Percentiles rank a stretch among this genome's conserved stretches.
Evolutionary conservation across 2,888 invertebrate species (phyloP).

Genomic region (Tachystola acroxantha): DNA sequence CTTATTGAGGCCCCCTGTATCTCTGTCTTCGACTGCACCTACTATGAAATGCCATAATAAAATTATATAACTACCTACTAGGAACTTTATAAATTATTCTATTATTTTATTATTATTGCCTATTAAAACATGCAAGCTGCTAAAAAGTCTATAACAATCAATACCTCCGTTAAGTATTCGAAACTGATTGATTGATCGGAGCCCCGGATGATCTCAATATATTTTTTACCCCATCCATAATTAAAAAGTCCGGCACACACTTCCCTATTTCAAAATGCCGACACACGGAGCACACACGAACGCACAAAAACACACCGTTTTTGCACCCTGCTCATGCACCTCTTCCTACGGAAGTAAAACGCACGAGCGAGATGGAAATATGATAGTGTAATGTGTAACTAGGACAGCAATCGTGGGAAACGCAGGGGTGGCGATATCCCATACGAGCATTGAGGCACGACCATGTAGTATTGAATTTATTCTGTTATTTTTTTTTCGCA

Average conservation of each 20-base stretch:
- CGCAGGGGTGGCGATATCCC: conserved; percentile 72
- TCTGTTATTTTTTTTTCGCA: conserved; percentile 11
- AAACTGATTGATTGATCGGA: neutral
- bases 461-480: conserved; percentile 38
- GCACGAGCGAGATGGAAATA: conserved; percentile 29
- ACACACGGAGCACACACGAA: conserved; percentile 66
- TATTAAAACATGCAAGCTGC: too few species aligned
- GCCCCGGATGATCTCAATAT: neutral
- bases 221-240: conserved; percentile 4
- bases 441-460: conserved; percentile 61
- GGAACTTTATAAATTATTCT: too few species aligned
- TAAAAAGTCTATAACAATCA: too few species aligned
- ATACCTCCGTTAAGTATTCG: too few species aligned
- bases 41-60: too few species aligned
- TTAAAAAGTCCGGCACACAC: conserved; percentile 19
- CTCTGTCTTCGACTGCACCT: too few species aligned
- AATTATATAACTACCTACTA: too few species aligned
- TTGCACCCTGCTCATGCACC: conserved; percentile 52
- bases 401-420: conserved; percentile 65
- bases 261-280: conserved; percentile 25
- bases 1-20: too few species aligned
- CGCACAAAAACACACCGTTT: conserved; percentile 58
- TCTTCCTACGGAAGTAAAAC: conserved; percentile 66
- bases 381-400: conserved; percentile 24
- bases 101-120: too few species aligned